Evolutionary conservation across 2,113 vertebrate genomes (phyloP).

Genomic region (Arenaria interpres): DNA sequence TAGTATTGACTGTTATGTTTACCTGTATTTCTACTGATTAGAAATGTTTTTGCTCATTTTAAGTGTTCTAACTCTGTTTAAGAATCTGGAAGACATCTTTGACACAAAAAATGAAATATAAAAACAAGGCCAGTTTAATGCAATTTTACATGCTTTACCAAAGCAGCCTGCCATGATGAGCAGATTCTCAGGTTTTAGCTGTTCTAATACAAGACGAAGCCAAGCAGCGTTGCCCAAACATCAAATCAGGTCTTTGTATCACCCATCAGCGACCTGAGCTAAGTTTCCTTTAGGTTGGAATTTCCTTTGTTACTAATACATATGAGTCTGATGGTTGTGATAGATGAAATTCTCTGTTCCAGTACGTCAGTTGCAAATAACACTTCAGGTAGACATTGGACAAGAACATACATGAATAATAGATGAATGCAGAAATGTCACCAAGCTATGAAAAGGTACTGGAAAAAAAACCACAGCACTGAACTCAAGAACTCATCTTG

Average conservation of each 20-base stretch:
- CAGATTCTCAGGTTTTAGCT: not conserved
- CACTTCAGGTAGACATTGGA: not conserved
- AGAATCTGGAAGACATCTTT: not conserved
- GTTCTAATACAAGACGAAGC: not conserved
- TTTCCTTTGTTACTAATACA: not conserved
- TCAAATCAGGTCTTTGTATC: not conserved
- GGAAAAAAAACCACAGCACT: not conserved
- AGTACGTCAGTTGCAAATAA: not conserved
- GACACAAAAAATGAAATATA: not conserved
- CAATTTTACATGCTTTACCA: not conserved
- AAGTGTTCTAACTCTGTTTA: not conserved
- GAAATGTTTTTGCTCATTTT: not conserved
- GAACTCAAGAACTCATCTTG: not conserved
- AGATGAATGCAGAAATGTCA: not conserved
- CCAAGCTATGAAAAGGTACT: not conserved
- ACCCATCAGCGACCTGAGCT: not conserved
- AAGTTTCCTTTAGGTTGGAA: not conserved
- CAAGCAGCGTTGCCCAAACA: not conserved
- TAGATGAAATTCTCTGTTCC: not conserved
- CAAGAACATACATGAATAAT: slow-evolving; percentile 13
- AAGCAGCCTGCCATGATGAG: not conserved
- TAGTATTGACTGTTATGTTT: not conserved
- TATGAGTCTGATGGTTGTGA: not conserved
- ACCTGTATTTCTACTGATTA: not conserved
- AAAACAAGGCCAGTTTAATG: not conserved